These are phyloP conservation scores for Hippocampus kuda DNA, from an alignment of 2,797 vertebrate species.

Conservation along the genomic window DNA sequence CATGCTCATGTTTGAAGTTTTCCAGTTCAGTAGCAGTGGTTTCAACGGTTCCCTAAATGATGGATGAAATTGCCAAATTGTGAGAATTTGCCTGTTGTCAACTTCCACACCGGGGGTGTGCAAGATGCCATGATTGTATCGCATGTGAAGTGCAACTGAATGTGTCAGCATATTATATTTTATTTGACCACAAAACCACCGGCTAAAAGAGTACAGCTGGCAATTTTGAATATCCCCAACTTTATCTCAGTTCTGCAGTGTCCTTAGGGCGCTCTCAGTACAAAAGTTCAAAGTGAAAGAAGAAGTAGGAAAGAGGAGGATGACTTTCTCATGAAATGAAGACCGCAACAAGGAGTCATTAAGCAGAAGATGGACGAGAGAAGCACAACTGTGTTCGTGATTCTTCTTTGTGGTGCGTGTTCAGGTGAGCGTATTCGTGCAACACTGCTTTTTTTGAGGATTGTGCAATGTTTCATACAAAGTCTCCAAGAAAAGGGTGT, in stretches of 20 bases:
- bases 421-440: constrained; percentile 46
- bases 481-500: background rate
- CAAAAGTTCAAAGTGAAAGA: constrained; percentile 3
- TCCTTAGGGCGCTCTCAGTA: background rate
- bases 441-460: background rate
- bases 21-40: background rate
- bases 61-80: background rate
- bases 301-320: constrained; percentile 15
- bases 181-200: constrained; percentile 39
- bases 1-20: background rate
- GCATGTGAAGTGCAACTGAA: constrained; percentile 39
- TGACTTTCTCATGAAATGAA: background rate
- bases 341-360: background rate
- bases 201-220: constrained; percentile 18
- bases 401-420: constrained; percentile 38
- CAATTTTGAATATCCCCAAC: background rate
- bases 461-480: background rate
- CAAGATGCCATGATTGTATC: constrained; percentile 25
- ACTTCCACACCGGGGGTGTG: constrained; percentile 41
- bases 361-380: constrained; percentile 34
- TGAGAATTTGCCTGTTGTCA: background rate
- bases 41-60: too few relatives aligned
- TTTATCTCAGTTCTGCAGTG: background rate
- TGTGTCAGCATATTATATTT: constrained; percentile 47
- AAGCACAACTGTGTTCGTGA: constrained; percentile 5